A percentile compares a stretch with the other conserved stretches of the same genome.
These are phyloP conservation scores for Acanthosoma haemorrhoidale DNA, from an alignment of 2,888 invertebrate genomes.

Conservation along the genomic window DNA sequence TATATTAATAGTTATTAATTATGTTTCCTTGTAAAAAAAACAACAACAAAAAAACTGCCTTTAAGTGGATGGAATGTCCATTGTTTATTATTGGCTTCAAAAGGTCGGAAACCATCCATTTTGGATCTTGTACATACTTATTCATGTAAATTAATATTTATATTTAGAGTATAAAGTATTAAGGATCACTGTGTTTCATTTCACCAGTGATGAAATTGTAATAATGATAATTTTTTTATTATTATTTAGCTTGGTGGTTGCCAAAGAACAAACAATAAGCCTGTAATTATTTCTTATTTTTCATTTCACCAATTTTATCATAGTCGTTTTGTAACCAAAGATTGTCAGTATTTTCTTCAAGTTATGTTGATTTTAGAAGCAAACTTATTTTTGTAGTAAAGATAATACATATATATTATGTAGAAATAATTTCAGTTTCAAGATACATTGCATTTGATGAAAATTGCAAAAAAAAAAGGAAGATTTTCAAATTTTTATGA, in stretches of 20 bases:
- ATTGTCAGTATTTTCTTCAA: too few relatives aligned
- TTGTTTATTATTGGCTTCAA: not conserved
- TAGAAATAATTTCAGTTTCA: too few relatives aligned
- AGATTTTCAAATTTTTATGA: too few relatives aligned
- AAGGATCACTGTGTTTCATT: not conserved
- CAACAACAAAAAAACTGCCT: not conserved
- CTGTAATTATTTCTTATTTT: too few relatives aligned
- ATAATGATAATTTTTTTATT: not conserved
- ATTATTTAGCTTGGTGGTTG: slow-evolving; percentile 7
- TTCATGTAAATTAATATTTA: slow-evolving; percentile 10
- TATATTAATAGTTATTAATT: slow-evolving; percentile 6
- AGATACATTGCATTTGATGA: too few relatives aligned
- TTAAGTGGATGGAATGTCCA: not conserved
- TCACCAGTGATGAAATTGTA: too few relatives aligned
- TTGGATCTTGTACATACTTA: slow-evolving; percentile 15
- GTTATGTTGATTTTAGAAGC: too few relatives aligned
- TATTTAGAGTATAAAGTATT: not conserved
- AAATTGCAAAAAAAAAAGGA: too few relatives aligned
- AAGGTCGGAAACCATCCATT: slow-evolving; percentile 23
- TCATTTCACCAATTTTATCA: too few relatives aligned
- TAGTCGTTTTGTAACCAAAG: too few relatives aligned
- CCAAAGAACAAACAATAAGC: slow-evolving; percentile 2
- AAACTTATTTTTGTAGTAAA: not conserved
- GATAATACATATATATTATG: too few relatives aligned
- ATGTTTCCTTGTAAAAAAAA: not conserved